These are phyloP conservation scores for Lepidurus couesii DNA, from an alignment of 1,140 invertebrate genomes.

Conservation along the genomic window DNA sequence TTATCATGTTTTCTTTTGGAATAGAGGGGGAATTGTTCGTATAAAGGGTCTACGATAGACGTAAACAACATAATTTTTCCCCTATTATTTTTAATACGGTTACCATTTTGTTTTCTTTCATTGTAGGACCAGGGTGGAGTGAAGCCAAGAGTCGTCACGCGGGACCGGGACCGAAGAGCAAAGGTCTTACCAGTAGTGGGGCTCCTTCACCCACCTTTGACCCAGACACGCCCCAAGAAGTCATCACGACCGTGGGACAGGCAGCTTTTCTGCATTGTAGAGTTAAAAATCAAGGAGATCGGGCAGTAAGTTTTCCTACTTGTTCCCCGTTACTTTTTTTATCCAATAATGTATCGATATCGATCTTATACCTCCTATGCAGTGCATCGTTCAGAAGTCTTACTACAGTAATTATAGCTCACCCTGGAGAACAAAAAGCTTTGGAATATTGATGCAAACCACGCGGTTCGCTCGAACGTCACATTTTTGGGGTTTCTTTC, in stretches of 20 bases:
- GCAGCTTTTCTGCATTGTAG: constrained; percentile 76
- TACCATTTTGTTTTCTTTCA: neutral
- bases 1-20: too few relatives aligned
- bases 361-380: neutral
- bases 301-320: constrained; percentile 51
- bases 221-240: constrained; percentile 48
- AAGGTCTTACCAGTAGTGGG: neutral
- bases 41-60: too few relatives aligned
- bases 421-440: neutral
- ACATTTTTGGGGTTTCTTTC: neutral
- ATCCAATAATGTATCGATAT: neutral
- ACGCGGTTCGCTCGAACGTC: neutral
- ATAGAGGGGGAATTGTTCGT: too few relatives aligned
- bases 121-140: constrained; percentile 12
- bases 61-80: neutral
- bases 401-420: neutral
- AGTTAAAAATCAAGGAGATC: constrained; percentile 55
- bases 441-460: neutral
- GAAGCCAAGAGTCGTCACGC: constrained; percentile 6
- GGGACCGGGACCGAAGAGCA: neutral
- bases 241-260: constrained; percentile 77
- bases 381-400: neutral
- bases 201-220: constrained; percentile 23
- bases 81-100: neutral
- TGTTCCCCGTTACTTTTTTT: neutral